Conservation (phyloP, 2,113 vertebrate genomes). For the Nansenia antarctica region DNA sequence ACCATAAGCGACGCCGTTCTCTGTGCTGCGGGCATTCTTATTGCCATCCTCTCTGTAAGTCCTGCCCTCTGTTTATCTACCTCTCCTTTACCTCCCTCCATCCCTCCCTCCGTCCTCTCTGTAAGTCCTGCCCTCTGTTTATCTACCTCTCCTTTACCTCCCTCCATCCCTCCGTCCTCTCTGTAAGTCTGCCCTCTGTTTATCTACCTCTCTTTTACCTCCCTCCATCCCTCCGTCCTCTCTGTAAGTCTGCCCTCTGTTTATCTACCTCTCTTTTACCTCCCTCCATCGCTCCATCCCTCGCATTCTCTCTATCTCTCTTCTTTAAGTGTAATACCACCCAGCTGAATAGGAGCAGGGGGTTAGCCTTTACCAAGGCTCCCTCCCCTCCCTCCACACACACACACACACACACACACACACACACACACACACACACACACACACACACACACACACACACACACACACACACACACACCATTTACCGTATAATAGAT, state of each 20-base stretch:
- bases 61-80: constrained; percentile 19
- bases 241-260: not conserved
- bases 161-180: not conserved
- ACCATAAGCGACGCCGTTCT: constrained; percentile 97
- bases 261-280: too few relatives aligned
- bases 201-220: not conserved
- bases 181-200: not conserved
- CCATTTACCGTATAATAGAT: too few relatives aligned
- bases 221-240: not conserved
- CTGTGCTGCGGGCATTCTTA: constrained; percentile 93
- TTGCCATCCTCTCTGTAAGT: constrained; percentile 94
- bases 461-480: constrained; percentile 5
- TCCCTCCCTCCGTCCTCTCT: not conserved
- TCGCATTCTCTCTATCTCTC: constrained; percentile 40
- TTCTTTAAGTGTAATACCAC: constrained; percentile 50
- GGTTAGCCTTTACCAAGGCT: too few relatives aligned
- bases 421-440: not conserved
- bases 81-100: constrained; percentile 30
- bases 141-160: not conserved
- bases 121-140: not conserved
- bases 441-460: constrained; percentile 9
- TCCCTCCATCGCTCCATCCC: too few relatives aligned
- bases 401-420: not conserved
- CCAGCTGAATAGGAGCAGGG: too few relatives aligned
- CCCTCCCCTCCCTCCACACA: too few relatives aligned